Percentiles rank a stretch among this genome's conserved stretches.
Evolutionary conservation across 1,140 invertebrate genomes (phyloP).

Genomic region (Drosophila yakuba): DNA sequence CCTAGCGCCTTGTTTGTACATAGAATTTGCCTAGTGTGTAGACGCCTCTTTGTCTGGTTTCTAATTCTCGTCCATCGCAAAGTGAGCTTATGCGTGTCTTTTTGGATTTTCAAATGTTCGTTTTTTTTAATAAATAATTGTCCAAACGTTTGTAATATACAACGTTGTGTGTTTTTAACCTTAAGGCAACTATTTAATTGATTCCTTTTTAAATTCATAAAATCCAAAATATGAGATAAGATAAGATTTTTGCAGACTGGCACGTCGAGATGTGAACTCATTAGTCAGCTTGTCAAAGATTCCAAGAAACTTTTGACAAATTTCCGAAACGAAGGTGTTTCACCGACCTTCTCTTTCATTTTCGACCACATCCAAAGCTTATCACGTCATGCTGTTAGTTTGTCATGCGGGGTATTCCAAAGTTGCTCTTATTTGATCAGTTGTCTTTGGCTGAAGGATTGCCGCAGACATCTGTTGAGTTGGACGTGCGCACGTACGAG

Average conservation of each 20-base stretch:
- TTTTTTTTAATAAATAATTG: slow-evolving; percentile 3
- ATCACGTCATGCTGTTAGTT: background rate
- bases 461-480: no score
- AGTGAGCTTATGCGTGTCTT: background rate
- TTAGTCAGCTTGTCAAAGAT: background rate
- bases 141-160: slow-evolving; percentile 10
- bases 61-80: slow-evolving; percentile 9
- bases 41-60: slow-evolving; percentile 7
- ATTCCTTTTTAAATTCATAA: slow-evolving; percentile 28
- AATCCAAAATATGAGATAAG: slow-evolving; percentile 1
- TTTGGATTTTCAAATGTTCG: slow-evolving; percentile 1
- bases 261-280: no score
- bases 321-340: background rate
- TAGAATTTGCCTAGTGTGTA: slow-evolving; percentile 35
- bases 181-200: slow-evolving; percentile 5
- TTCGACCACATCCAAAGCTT: background rate
- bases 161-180: background rate
- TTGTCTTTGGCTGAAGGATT: slow-evolving; percentile 2
- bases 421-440: slow-evolving; percentile 19
- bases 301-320: background rate
- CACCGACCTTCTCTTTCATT: background rate
- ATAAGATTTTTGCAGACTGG: background rate
- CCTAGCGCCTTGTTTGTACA: slow-evolving; percentile 38
- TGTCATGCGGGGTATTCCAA: background rate
- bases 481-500: background rate